Conservation (phyloP, 2,888 invertebrate species). For the Emmelina monodactyla region DNA sequence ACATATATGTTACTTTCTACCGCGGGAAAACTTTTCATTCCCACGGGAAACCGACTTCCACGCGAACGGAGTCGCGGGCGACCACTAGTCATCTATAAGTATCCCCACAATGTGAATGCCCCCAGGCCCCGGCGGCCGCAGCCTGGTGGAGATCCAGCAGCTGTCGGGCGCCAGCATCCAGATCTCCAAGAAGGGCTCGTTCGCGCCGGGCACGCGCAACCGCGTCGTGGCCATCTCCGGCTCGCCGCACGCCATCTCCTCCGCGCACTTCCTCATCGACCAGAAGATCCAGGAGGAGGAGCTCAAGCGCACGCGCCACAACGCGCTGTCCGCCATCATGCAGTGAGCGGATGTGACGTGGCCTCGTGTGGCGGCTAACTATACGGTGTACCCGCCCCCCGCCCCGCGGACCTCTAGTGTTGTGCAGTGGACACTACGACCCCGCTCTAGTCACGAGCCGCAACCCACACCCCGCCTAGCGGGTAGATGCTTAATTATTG, state of each 20-base stretch:
- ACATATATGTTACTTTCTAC: too few relatives aligned
- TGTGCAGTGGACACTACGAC: too few relatives aligned
- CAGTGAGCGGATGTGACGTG: constrained; percentile 57
- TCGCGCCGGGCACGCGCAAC: constrained; percentile 96
- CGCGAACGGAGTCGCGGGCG: too few relatives aligned
- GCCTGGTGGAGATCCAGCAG: constrained; percentile 97
- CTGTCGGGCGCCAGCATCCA: constrained; percentile 97
- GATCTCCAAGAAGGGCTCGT: constrained; percentile 98
- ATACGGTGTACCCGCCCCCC: neutral
- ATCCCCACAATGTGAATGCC: neutral
- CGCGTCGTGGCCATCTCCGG: constrained; percentile 97
- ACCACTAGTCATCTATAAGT: neutral
- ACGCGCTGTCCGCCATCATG: constrained; percentile 77
- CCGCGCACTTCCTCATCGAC: constrained; percentile 95
- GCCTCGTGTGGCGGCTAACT: neutral
- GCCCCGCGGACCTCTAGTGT: neutral
- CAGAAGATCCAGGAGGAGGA: constrained; percentile 97
- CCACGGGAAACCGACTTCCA: too few relatives aligned
- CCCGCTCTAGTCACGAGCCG: too few relatives aligned
- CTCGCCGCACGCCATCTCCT: constrained; percentile 84
- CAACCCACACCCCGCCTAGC: constrained; percentile 34
- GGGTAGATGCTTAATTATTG: constrained; percentile 29
- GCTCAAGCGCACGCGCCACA: constrained; percentile 91
- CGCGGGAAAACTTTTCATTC: too few relatives aligned
- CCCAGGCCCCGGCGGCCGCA: constrained; percentile 90